A percentile compares a stretch with the other conserved stretches of the same genome.
Conservation (phyloP, 2,113 vertebrate genomes). For the Dasypus novemcinctus region DNA sequence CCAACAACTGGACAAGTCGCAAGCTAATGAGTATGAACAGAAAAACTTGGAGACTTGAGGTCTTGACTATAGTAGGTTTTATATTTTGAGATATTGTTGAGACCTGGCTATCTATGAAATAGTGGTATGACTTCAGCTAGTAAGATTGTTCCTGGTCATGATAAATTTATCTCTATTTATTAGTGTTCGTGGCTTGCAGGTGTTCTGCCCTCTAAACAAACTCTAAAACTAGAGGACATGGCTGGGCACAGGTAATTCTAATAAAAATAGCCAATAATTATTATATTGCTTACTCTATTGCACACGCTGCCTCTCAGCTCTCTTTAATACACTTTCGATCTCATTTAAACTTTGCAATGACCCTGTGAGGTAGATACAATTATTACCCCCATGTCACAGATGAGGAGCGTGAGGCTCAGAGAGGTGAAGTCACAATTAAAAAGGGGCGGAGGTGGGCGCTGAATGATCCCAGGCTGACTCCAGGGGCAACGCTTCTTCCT, state of each 20-base stretch:
- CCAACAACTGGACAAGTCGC: not conserved
- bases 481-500: not conserved
- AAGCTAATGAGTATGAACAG: not conserved
- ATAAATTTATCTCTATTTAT: not conserved
- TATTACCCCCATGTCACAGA: not conserved
- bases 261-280: not conserved
- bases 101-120: not conserved
- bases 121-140: not conserved
- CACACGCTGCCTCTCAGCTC: not conserved
- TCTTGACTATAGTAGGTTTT: not conserved
- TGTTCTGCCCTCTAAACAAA: not conserved
- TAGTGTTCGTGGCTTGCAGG: not conserved
- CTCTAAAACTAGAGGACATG: not conserved
- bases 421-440: not conserved
- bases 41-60: not conserved
- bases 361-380: not conserved
- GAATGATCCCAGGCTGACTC: not conserved
- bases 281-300: not conserved
- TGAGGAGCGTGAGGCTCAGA: not conserved
- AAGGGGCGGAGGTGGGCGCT: not conserved
- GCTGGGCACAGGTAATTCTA: not conserved
- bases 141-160: not conserved
- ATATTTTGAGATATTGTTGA: not conserved
- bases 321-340: constrained; percentile 2
- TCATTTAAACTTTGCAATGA: not conserved